Conservation (phyloP, 2,888 invertebrate genomes). For the Melolontha melolontha region DNA sequence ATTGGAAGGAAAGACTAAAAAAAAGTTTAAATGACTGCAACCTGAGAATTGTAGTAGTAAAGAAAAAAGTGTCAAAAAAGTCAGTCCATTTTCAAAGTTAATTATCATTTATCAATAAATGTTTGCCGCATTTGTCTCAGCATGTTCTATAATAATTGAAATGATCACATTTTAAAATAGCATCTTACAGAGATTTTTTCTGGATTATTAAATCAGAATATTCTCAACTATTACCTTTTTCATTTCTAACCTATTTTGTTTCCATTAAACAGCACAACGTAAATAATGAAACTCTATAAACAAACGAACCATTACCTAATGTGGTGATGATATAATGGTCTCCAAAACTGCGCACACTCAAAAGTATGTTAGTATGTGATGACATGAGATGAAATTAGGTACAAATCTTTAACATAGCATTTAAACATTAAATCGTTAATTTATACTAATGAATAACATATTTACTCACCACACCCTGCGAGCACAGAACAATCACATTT, state of each 20-base stretch:
- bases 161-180: too few relatives aligned
- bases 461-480: slow-evolving; percentile 62
- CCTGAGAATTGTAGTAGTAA: too few relatives aligned
- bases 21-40: too few relatives aligned
- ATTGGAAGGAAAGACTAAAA: too few relatives aligned
- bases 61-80: too few relatives aligned
- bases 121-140: too few relatives aligned
- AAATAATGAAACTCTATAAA: slow-evolving; percentile 15
- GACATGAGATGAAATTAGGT: background rate
- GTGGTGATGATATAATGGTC: slow-evolving; percentile 27
- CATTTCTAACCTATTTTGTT: slow-evolving; percentile 15
- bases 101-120: too few relatives aligned
- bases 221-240: background rate
- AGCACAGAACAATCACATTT: slow-evolving; percentile 47
- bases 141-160: too few relatives aligned
- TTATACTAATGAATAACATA: background rate
- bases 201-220: too few relatives aligned
- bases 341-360: slow-evolving; percentile 24
- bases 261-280: slow-evolving; percentile 43
- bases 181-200: too few relatives aligned
- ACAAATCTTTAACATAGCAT: background rate
- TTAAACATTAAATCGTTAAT: slow-evolving; percentile 8
- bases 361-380: slow-evolving; percentile 26
- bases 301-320: slow-evolving; percentile 37
- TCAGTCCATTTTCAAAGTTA: too few relatives aligned